Percentiles rank a stretch among this genome's conserved stretches.
Conservation (phyloP, 1,140 invertebrate genomes). For the Conopomorpha cramerella region DNA sequence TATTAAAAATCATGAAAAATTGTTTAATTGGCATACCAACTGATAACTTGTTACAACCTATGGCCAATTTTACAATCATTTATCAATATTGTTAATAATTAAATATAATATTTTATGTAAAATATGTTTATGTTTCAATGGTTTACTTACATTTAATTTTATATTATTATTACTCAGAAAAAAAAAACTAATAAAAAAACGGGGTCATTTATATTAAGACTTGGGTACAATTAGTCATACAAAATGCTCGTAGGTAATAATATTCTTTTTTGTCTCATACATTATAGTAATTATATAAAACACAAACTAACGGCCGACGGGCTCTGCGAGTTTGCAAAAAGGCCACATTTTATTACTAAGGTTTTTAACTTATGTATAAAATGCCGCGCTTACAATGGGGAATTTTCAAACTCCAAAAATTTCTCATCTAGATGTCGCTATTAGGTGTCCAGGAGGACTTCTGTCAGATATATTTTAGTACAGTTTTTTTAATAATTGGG, state of each 20-base stretch:
- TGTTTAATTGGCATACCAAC: conserved; percentile 60
- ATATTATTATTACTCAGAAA: conserved; percentile 53
- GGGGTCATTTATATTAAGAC: conserved; percentile 38
- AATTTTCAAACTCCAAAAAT: too few species aligned
- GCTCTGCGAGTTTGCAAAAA: conserved; percentile 13
- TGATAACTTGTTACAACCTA: conserved; percentile 59
- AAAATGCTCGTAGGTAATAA: conserved; percentile 33
- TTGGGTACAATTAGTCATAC: conserved; percentile 32
- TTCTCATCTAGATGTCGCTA: too few species aligned
- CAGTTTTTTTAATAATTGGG: too few species aligned
- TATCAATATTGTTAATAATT: conserved; percentile 60
- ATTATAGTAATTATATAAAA: conserved; percentile 3
- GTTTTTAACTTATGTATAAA: conserved; percentile 38
- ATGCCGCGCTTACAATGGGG: too few species aligned
- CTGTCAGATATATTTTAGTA: too few species aligned
- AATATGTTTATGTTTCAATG: conserved; percentile 57
- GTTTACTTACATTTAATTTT: conserved; percentile 57
- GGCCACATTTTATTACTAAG: conserved; percentile 52
- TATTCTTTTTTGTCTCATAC: too few species aligned
- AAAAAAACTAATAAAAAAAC: conserved; percentile 44
- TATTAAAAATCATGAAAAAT: conserved; percentile 58
- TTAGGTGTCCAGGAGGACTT: too few species aligned
- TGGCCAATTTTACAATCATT: conserved; percentile 59
- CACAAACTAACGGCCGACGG: background rate
- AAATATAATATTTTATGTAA: conserved; percentile 61